These are phyloP conservation scores for Leptopilina syphax DNA, from an alignment of 2,888 invertebrate genomes.

Conservation along the genomic window DNA sequence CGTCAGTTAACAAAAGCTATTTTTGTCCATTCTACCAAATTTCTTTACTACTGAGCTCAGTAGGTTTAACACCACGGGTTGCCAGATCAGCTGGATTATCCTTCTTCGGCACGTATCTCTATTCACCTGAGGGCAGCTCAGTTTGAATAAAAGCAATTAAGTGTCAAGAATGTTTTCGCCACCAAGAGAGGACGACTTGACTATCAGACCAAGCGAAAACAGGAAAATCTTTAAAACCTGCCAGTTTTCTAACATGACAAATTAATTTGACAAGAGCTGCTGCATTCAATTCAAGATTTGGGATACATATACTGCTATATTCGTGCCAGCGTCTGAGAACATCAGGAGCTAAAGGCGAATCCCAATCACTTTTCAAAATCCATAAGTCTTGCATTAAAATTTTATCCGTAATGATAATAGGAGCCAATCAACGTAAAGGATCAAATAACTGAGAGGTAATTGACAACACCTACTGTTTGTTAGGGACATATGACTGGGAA, in stretches of 20 bases:
- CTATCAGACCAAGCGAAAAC: slow-evolving; percentile 51
- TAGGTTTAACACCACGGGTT: slow-evolving; percentile 40
- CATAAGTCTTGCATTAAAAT: slow-evolving; percentile 43
- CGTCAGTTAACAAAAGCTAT: slow-evolving; percentile 14
- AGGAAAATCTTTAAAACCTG: background rate
- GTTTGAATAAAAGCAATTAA: slow-evolving; percentile 47
- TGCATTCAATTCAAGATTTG: no score
- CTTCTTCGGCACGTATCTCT: slow-evolving; percentile 18
- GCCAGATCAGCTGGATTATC: slow-evolving; percentile 51
- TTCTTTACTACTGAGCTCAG: background rate
- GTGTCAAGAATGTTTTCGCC: slow-evolving; percentile 43
- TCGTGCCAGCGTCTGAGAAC: slow-evolving; percentile 42
- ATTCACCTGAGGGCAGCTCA: background rate
- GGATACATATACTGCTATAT: background rate
- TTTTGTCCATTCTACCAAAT: slow-evolving; percentile 47
- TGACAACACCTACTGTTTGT: background rate
- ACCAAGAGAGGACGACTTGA: slow-evolving; percentile 53
- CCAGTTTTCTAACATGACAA: background rate
- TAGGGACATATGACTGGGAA: slow-evolving; percentile 27
- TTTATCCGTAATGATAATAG: slow-evolving; percentile 37
- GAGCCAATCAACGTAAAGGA: slow-evolving; percentile 46
- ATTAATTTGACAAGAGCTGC: background rate
- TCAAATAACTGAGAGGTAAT: slow-evolving; percentile 46
- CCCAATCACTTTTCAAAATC: slow-evolving; percentile 36
- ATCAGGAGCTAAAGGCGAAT: slow-evolving; percentile 19